Conservation (phyloP, 2,888 invertebrate species). For the Syrista parreyssii region DNA sequence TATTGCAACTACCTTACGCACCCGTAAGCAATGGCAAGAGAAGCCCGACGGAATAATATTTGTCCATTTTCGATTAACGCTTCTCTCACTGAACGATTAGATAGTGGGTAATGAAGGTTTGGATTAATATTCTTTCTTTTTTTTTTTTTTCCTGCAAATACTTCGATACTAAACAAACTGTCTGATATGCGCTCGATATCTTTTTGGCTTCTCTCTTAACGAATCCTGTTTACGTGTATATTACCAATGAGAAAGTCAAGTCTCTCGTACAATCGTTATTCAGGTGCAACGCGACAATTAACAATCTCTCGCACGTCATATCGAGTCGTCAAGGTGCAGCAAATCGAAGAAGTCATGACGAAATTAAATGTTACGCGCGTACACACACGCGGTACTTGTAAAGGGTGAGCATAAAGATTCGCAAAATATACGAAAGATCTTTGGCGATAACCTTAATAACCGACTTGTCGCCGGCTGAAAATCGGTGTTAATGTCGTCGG, state of each 20-base stretch:
- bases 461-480: conserved; percentile 34
- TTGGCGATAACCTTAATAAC: conserved; percentile 24
- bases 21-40: too few relatives aligned
- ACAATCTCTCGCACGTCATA: not conserved
- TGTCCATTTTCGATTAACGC: too few relatives aligned
- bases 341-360: not conserved
- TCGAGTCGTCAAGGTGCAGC: not conserved
- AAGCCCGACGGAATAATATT: too few relatives aligned
- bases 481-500: not conserved
- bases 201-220: not conserved
- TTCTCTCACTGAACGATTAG: too few relatives aligned
- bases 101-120: too few relatives aligned
- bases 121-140: too few relatives aligned
- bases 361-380: not conserved
- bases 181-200: not conserved
- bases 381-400: not conserved
- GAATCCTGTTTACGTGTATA: not conserved
- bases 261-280: not conserved
- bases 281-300: not conserved
- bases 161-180: not conserved
- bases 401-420: not conserved
- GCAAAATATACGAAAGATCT: conserved; percentile 13
- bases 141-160: not conserved
- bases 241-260: not conserved
- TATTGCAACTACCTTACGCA: not conserved